Evolutionary conservation across 2,797 vertebrate species (phyloP), one percentile per base, ranked within the genome.

Genomic region (Tenualosa thibaudeaui): DNA sequence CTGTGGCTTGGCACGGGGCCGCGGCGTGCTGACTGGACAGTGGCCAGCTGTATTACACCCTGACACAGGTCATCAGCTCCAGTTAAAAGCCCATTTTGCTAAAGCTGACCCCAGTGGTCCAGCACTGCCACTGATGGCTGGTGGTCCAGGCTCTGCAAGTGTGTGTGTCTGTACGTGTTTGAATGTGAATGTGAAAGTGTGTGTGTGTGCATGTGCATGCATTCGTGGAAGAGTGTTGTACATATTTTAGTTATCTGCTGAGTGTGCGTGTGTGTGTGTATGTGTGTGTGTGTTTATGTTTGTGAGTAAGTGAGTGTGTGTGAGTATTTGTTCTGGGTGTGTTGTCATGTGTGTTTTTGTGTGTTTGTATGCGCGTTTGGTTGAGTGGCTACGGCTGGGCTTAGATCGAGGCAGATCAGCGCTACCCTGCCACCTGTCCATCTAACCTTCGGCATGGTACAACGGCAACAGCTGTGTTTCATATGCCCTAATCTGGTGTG

Each of bases 11-110:
- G 85, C 86, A 51, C 62, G 68, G 54, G 37, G 71, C 85, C 68
- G 40, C 54, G 17, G 17, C 8, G 58, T 19, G 46, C 71, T 85
- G 85, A 78, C 56, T 87, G 86, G 85, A 86, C 24, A 65, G 15
- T 51, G 50, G 84, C 85, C 86, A 88, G 84, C 56, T 86, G 82
- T 82, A 82, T 90, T 84, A 89, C 85, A 86, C 83, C 54, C 78
- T 86, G 58, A 54, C 82, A 31, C 40, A 51, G 81, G 81, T 85
- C 81, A 81, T 51, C 62, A n/a, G 40, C 68, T 68, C 68, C 87
- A 83, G 65, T 82, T 56, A 86, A 53, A 62, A 81, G 19, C 82
- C 83, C 85, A 71, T 62, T 85, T 84, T 51, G 81, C 78, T 88
- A 82, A 84, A 81, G 85, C 58, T 81, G 83, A 81, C 71, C 84